phyloP scores from a whole-genome alignment of 2,888 invertebrate genomes.

The Eupithecia subfuscata region DNA sequence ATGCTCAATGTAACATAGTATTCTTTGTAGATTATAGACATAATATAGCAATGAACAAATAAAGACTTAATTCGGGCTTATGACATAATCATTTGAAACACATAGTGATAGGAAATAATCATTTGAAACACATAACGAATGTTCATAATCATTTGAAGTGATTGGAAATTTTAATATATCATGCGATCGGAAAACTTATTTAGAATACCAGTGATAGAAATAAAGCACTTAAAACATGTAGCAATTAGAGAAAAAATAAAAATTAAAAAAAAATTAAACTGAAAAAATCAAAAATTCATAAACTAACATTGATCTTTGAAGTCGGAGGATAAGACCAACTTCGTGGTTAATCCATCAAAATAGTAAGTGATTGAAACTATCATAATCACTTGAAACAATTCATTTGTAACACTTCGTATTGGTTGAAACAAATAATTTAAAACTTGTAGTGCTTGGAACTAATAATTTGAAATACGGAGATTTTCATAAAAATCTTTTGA shows the following conservation, averaged over 20 bases:
- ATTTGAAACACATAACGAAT: conserved; percentile 3
- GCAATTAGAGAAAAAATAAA: background rate
- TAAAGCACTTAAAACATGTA: background rate
- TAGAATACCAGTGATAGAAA: background rate
- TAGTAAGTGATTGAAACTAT: background rate
- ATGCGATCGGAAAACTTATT: background rate
- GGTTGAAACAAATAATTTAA: too few species aligned
- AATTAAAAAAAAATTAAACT: too few species aligned
- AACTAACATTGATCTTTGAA: background rate
- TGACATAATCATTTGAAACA: background rate
- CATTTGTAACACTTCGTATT: too few species aligned
- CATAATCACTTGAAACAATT: background rate
- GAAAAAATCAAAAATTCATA: too few species aligned
- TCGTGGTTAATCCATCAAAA: background rate
- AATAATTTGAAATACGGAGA: background rate
- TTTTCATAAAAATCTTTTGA: background rate
- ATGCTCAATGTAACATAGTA: background rate
- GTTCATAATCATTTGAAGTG: too few species aligned
- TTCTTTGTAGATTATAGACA: background rate
- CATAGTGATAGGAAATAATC: background rate
- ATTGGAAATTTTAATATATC: background rate
- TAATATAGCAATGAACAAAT: background rate
- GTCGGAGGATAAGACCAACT: background rate
- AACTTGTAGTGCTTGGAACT: too few species aligned
- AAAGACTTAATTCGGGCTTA: background rate